Percentiles rank a stretch among this genome's conserved stretches.
Conservation (phyloP, 1,140 invertebrate genomes). For the Camponotus pennsylvanicus region DNA sequence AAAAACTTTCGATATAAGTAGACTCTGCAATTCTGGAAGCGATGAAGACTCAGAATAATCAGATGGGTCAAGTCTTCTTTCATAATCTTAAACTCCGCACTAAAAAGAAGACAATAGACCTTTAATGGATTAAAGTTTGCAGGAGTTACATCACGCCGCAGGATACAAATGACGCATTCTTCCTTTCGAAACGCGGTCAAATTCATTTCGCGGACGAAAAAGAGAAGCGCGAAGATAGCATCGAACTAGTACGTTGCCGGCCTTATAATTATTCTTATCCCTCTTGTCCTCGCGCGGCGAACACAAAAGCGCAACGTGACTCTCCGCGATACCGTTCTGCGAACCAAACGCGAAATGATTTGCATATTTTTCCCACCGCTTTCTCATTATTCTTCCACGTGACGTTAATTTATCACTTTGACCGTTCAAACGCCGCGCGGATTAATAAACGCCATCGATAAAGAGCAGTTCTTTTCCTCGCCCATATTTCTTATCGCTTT, state of each 20-base stretch:
- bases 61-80: slow-evolving; percentile 38
- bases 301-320: slow-evolving; percentile 45
- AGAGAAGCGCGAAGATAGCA: slow-evolving; percentile 7
- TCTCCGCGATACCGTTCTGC: slow-evolving; percentile 36
- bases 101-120: slow-evolving; percentile 26
- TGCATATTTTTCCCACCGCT: slow-evolving; percentile 40
- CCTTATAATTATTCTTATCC: slow-evolving; percentile 59
- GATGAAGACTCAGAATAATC: slow-evolving; percentile 4
- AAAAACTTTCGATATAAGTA: not conserved
- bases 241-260: slow-evolving; percentile 11
- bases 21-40: slow-evolving; percentile 3
- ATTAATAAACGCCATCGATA: slow-evolving; percentile 60
- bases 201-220: slow-evolving; percentile 31
- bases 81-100: slow-evolving; percentile 25
- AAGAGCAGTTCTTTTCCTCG: slow-evolving; percentile 36
- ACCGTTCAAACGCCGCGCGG: slow-evolving; percentile 25
- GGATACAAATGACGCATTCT: slow-evolving; percentile 57
- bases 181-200: slow-evolving; percentile 40
- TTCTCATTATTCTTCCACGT: slow-evolving; percentile 43
- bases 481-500: slow-evolving; percentile 44
- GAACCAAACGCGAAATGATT: slow-evolving; percentile 45
- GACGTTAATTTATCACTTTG: slow-evolving; percentile 47
- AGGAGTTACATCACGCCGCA: slow-evolving; percentile 32
- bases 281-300: slow-evolving; percentile 23
- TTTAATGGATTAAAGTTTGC: slow-evolving; percentile 58